These are phyloP conservation scores for Agelaius phoeniceus DNA, from an alignment of 2,113 vertebrate genomes.

Conservation along the genomic window DNA sequence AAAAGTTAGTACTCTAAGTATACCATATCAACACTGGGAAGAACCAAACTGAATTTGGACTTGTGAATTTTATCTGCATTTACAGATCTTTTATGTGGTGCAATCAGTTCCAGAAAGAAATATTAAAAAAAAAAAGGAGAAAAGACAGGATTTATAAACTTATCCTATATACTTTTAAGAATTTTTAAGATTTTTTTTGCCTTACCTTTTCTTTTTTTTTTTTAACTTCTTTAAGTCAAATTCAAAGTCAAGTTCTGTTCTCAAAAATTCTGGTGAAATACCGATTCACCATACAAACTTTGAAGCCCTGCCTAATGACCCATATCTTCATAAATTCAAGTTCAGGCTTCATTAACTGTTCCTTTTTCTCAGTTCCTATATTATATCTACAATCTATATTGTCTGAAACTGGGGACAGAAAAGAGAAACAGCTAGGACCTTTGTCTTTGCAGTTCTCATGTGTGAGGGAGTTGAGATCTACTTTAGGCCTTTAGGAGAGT, in stretches of 20 bases:
- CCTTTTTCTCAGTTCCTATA: background rate
- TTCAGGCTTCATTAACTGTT: background rate
- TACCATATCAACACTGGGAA: fast-evolving
- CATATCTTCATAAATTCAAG: background rate
- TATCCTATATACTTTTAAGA: background rate
- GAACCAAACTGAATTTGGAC: background rate
- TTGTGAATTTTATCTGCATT: background rate
- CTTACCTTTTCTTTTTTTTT: too few relatives aligned
- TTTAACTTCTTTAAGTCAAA: background rate
- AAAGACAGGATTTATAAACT: fast-evolving
- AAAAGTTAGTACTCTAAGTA: background rate
- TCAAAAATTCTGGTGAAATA: background rate
- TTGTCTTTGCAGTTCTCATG: background rate
- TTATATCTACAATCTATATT: background rate
- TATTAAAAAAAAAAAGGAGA: background rate
- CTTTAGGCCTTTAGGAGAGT: background rate
- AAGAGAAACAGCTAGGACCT: background rate
- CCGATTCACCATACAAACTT: background rate
- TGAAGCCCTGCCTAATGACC: background rate
- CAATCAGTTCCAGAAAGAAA: background rate
- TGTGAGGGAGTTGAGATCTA: background rate
- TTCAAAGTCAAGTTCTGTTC: background rate
- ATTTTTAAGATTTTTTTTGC: too few relatives aligned
- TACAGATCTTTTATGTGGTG: background rate
- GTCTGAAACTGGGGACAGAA: background rate